These are phyloP conservation scores for Carollia perspicillata DNA, from an alignment of 2,113 vertebrate species.

Conservation along the genomic window DNA sequence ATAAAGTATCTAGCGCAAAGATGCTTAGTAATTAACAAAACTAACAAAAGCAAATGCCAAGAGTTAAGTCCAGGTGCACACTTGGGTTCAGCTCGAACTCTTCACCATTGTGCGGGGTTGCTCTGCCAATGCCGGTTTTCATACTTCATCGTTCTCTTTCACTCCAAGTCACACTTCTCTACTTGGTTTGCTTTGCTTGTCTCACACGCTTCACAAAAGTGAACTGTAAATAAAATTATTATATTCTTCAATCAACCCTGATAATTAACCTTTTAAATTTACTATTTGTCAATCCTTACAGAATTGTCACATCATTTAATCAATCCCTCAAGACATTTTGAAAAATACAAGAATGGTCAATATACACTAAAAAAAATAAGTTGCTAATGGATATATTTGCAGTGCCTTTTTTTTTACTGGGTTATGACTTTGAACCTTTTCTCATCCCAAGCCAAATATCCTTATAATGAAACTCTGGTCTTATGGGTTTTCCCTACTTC, in stretches of 20 bases:
- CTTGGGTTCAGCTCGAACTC: background rate
- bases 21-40: background rate
- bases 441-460: conserved; percentile 39
- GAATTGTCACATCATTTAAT: background rate
- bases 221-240: background rate
- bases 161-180: background rate
- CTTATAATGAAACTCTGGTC: conserved; percentile 60
- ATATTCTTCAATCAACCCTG: background rate
- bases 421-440: conserved; percentile 57
- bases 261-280: background rate
- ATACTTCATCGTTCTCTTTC: background rate
- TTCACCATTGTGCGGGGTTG: background rate
- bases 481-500: conserved; percentile 47
- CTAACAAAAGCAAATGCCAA: background rate
- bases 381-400: background rate
- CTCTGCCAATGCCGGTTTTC: background rate
- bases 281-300: background rate
- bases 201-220: background rate
- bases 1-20: background rate
- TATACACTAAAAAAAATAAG: background rate
- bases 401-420: rapidly evolving
- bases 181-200: background rate
- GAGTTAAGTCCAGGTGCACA: background rate
- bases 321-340: background rate
- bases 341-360: conserved; percentile 34